phyloP scores from a whole-genome alignment of 2,888 invertebrate genomes.

The Syrista parreyssii region DNA sequence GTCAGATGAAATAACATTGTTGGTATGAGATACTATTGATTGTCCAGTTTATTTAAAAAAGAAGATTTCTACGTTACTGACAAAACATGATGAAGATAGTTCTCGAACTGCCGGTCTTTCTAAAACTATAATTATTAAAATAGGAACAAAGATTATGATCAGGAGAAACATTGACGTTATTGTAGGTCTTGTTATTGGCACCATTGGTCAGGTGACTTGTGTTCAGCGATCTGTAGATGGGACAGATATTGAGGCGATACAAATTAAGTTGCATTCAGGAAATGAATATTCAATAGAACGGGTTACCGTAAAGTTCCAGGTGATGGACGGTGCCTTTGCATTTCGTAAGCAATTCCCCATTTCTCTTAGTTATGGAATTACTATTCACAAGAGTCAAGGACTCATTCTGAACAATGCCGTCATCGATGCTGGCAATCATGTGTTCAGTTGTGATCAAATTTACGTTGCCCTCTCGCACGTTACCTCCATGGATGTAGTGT shows the following conservation, averaged over 20 bases:
- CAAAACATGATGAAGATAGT: slow-evolving; percentile 27
- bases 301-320: slow-evolving; percentile 28
- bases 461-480: slow-evolving; percentile 38
- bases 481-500: slow-evolving; percentile 28
- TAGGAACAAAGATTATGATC: slow-evolving; percentile 36
- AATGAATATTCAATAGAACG: slow-evolving; percentile 22
- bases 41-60: slow-evolving; percentile 25
- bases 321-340: slow-evolving; percentile 29
- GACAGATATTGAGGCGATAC: slow-evolving; percentile 18
- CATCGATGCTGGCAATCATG: slow-evolving; percentile 29
- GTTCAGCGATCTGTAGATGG: slow-evolving; percentile 20
- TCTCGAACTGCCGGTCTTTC: slow-evolving; percentile 35
- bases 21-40: slow-evolving; percentile 34
- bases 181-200: slow-evolving; percentile 38
- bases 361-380: slow-evolving; percentile 35
- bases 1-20: slow-evolving; percentile 35
- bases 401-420: slow-evolving; percentile 27
- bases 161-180: slow-evolving; percentile 38
- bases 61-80: slow-evolving; percentile 23
- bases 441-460: slow-evolving; percentile 33
- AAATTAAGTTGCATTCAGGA: slow-evolving; percentile 24
- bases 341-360: slow-evolving; percentile 35
- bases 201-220: slow-evolving; percentile 28
- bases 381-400: slow-evolving; percentile 38
- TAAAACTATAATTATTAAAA: slow-evolving; percentile 31